phyloP scores from a whole-genome alignment of 2,888 invertebrate genomes.

The Catocala fraxini region DNA sequence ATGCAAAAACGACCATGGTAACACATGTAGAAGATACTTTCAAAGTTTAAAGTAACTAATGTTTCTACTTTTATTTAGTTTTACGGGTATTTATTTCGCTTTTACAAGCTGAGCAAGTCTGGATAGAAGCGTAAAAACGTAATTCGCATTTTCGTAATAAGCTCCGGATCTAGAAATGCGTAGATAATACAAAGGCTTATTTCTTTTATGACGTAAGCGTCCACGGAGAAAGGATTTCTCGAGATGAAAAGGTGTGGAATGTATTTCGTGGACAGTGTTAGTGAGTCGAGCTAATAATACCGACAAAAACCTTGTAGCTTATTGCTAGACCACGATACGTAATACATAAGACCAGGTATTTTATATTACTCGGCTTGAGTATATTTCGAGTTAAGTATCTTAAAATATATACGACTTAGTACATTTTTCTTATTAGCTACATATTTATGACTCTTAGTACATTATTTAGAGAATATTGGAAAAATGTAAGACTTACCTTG shows the following conservation, averaged over 20 bases:
- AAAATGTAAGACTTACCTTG: conserved; percentile 55
- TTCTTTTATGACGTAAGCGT: conserved; percentile 30
- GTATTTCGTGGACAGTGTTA: conserved; percentile 24
- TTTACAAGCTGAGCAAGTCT: neutral
- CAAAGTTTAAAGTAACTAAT: too few relatives aligned
- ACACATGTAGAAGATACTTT: neutral
- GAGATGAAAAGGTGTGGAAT: conserved; percentile 43
- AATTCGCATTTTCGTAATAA: conserved; percentile 23
- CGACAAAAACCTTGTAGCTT: conserved; percentile 11
- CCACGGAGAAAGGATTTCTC: conserved; percentile 33
- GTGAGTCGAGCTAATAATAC: conserved; percentile 9
- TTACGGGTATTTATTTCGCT: neutral
- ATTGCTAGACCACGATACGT: conserved; percentile 8
- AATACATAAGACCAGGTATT: neutral
- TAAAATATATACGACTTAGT: too few relatives aligned
- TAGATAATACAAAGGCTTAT: conserved; percentile 35
- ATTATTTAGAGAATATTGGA: too few relatives aligned
- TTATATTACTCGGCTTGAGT: neutral
- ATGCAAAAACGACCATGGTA: neutral
- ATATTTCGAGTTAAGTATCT: too few relatives aligned
- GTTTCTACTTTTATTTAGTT: neutral
- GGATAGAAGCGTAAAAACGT: conserved; percentile 12
- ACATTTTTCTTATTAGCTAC: too few relatives aligned
- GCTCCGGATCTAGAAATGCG: conserved; percentile 32
- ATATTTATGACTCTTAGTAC: too few relatives aligned